Evolutionary conservation across 2,888 invertebrate genomes (phyloP), one percentile per base, ranked within the genome.

Genomic region (Sesamia inferens): DNA sequence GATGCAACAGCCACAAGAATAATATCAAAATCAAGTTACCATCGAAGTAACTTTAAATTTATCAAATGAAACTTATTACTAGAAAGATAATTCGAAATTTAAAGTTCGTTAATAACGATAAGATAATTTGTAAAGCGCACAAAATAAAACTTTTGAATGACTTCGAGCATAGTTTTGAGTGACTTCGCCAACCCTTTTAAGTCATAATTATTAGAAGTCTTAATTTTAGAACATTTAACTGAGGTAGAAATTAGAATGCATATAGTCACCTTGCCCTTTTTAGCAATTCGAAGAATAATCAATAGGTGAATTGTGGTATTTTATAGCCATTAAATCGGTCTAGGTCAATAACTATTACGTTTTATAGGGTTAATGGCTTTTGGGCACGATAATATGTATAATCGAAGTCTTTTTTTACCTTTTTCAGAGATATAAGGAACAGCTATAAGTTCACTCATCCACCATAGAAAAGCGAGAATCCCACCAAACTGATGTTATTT

Each of bases 271-370:
- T 65, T 59, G 76, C 57, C 76, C 62, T 78, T 76, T 75, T 55
- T n/a, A 57, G 58, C 64, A 67, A 5, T 85, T 85, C 82, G 48
- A 4, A 57, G 76, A 76, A 84, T 74, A 82, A 86, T 86, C 84
- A 68, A 85, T 86, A 79, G 31, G 3, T 31, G 3, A 0, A 57
- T 64, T 61, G 63, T 77, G 24, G 22, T 64, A 57, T 71, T 82
- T 69, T 47, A 75, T 62, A 63, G 19, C 70, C 58, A 73, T 78
- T 63, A 62, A 78, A 71, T 68, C 11, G 48, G n/a, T 57, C 64
- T 48, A 24, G 58, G 64, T 78, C 76, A 63, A 78, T 78, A 65
- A 44, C 57, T 24, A 19, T 71, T 55, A 64, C 61, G 55, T 11
- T 61, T 78, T 42, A 65, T 68, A 54, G 7, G 42, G 79, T 67